A percentile compares a stretch with the other conserved stretches of the same genome.
Evolutionary conservation across 2,888 invertebrate genomes (phyloP).

Genomic region (Cynaeus angustus): DNA sequence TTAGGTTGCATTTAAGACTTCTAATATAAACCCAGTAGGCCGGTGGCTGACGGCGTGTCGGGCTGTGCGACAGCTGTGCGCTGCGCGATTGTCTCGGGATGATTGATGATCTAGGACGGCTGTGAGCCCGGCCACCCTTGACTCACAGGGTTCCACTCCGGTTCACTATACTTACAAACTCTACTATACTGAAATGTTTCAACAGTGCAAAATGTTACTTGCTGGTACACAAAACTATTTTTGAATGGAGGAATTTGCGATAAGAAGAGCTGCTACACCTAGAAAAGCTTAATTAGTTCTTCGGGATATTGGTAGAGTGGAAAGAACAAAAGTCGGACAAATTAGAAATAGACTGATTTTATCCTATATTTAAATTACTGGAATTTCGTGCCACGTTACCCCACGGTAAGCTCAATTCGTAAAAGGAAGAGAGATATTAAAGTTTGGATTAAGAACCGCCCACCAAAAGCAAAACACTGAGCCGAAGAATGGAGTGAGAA

Average conservation of each 20-base stretch:
- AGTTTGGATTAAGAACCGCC: too few species aligned
- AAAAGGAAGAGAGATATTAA: too few species aligned
- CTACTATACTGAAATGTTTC: constrained; percentile 50
- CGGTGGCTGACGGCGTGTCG: constrained; percentile 68
- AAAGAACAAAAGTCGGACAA: too few species aligned
- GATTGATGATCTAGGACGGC: constrained; percentile 77
- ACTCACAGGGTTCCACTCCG: constrained; percentile 68
- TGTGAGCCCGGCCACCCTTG: constrained; percentile 68
- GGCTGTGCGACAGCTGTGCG: constrained; percentile 76
- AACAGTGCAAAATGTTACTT: constrained; percentile 55
- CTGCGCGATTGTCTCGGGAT: constrained; percentile 76
- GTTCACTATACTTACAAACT: constrained; percentile 64
- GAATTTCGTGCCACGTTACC: too few species aligned
- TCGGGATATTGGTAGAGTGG: too few species aligned
- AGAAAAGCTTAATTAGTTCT: too few species aligned
- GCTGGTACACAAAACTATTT: constrained; percentile 41
- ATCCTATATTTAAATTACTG: too few species aligned
- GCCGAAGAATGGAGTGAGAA: too few species aligned
- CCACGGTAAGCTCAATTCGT: too few species aligned
- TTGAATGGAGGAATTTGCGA: neutral
- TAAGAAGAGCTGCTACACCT: neutral
- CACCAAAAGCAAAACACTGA: too few species aligned
- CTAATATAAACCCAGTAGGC: constrained; percentile 68
- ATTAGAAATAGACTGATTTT: too few species aligned
- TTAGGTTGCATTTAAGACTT: constrained; percentile 65